These are phyloP conservation scores for Dastarcus helophoroides DNA, from an alignment of 2,888 invertebrate genomes.

Conservation along the genomic window DNA sequence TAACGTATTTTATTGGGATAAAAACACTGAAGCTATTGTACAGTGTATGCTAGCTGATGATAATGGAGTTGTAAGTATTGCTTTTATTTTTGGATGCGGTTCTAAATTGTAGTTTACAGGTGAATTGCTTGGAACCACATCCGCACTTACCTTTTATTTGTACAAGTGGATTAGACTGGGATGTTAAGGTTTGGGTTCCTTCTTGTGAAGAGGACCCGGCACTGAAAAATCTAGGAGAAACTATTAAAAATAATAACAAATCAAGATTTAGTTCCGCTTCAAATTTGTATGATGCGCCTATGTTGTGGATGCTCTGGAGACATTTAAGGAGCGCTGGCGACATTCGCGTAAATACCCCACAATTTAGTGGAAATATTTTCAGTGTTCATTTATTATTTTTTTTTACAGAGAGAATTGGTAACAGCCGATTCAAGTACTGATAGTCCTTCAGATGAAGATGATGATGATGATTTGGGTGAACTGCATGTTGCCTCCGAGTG, in stretches of 20 bases:
- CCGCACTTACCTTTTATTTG: constrained; percentile 79
- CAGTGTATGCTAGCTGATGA: constrained; percentile 76
- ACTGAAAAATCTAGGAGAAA: constrained; percentile 42
- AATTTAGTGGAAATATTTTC: not conserved
- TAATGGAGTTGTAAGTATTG: constrained; percentile 64
- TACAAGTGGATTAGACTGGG: constrained; percentile 83
- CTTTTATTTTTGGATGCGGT: constrained; percentile 6
- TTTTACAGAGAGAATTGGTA: constrained; percentile 7
- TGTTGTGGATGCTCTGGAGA: constrained; percentile 35
- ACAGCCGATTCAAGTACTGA: constrained; percentile 1
- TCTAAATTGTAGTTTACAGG: too few relatives aligned
- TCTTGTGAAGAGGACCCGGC: constrained; percentile 46
- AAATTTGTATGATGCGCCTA: constrained; percentile 28
- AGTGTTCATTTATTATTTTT: not conserved
- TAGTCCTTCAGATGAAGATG: constrained; percentile 6
- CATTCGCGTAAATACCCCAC: constrained; percentile 6
- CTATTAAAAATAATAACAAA: constrained; percentile 26
- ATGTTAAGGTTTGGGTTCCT: constrained; percentile 90
- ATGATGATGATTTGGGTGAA: constrained; percentile 5
- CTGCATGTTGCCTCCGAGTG: constrained; percentile 9
- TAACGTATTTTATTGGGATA: constrained; percentile 83
- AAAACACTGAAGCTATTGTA: constrained; percentile 75
- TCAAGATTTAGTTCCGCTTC: constrained; percentile 15
- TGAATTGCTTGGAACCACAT: constrained; percentile 87
- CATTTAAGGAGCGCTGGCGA: constrained; percentile 24